Conservation (phyloP, 2,113 vertebrate species). For the Bos javanicus region DNA sequence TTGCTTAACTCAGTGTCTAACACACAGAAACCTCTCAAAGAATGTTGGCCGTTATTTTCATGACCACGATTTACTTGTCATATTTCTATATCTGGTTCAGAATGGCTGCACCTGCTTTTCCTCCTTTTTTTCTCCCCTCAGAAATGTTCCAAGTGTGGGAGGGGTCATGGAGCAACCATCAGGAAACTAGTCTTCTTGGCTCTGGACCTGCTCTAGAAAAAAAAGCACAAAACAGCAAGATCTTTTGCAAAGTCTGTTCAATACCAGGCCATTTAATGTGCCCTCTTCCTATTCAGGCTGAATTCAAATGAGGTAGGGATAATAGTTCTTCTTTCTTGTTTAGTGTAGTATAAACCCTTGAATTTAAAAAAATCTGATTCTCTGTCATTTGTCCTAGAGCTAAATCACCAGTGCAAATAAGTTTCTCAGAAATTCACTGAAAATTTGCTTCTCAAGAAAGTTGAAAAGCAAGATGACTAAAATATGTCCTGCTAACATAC, state of each 20-base stretch:
- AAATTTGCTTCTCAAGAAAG: background rate
- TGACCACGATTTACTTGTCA: background rate
- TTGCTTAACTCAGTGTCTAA: background rate
- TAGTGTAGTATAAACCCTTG: background rate
- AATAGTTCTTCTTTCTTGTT: background rate
- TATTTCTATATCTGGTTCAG: background rate
- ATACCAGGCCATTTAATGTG: background rate
- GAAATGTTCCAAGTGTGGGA: background rate
- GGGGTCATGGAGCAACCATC: background rate
- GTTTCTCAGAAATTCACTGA: constrained; percentile 5
- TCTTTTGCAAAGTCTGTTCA: background rate
- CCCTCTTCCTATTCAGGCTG: background rate
- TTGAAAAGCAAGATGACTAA: background rate
- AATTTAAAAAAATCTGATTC: background rate
- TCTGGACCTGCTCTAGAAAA: background rate
- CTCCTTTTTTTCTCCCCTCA: background rate
- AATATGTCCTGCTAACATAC: background rate
- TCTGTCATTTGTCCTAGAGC: constrained; percentile 11
- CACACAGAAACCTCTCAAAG: background rate
- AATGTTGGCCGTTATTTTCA: background rate
- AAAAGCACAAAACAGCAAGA: background rate
- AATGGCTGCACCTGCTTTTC: background rate
- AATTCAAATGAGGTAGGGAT: background rate
- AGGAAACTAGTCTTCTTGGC: background rate
- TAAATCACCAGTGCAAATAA: background rate